Conservation (phyloP, 30 jellyfish, hydroid and myxozoan species). For the Turritopsis rubra region DNA sequence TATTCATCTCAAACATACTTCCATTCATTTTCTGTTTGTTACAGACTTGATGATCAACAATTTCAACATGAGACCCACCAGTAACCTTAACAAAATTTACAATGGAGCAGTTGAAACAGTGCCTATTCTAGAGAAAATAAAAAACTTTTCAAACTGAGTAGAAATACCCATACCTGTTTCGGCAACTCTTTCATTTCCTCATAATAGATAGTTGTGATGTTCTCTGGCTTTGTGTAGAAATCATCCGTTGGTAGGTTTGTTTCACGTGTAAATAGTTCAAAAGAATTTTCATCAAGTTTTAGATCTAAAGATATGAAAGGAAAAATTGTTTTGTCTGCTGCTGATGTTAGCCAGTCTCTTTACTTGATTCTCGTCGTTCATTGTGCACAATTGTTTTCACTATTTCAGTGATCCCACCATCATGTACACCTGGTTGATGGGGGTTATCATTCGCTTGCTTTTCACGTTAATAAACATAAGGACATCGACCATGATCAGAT, state of each 20-base stretch:
- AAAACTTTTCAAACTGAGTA: constrained; percentile 28
- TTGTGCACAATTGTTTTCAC: background rate
- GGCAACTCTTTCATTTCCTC: constrained; percentile 27
- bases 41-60: background rate
- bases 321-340: background rate
- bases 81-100: background rate
- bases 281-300: background rate
- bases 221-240: constrained; percentile 30
- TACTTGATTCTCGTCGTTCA: background rate
- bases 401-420: background rate
- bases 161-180: constrained; percentile 30
- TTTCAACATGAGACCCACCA: background rate
- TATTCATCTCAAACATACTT: background rate
- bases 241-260: constrained; percentile 30
- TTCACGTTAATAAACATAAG: background rate
- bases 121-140: background rate
- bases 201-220: constrained; percentile 27
- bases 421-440: background rate
- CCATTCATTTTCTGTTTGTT: background rate
- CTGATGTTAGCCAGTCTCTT: background rate
- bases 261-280: constrained; percentile 33
- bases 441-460: background rate
- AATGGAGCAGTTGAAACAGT: background rate
- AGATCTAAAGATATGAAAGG: background rate
- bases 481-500: background rate